These are phyloP conservation scores for Anoplopoma fimbria DNA, from an alignment of 2,113 vertebrate genomes.

Conservation along the genomic window DNA sequence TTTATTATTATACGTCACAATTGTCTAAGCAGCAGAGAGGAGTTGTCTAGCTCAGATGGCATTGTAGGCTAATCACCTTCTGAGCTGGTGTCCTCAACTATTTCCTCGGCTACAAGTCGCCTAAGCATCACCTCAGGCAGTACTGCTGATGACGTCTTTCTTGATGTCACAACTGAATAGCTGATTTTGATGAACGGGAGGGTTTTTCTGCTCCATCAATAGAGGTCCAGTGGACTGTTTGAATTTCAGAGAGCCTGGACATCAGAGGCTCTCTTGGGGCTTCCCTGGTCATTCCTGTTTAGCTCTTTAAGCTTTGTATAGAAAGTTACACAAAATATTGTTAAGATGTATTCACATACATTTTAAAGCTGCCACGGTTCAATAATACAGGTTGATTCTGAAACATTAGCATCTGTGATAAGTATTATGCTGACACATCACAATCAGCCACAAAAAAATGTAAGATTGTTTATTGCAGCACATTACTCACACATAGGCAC, in stretches of 20 bases:
- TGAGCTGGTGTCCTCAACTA: neutral
- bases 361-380: slow-evolving; percentile 9
- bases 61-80: neutral
- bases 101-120: neutral
- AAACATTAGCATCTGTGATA: slow-evolving; percentile 8
- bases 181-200: too few species aligned
- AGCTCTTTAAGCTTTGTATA: neutral
- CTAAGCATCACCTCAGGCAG: neutral
- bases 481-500: neutral
- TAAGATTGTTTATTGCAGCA: neutral
- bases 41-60: too few species aligned
- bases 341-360: slow-evolving; percentile 18
- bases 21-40: slow-evolving; percentile 16
- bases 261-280: neutral
- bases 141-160: neutral
- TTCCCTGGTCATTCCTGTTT: neutral
- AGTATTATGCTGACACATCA: neutral
- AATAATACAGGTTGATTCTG: slow-evolving; percentile 15
- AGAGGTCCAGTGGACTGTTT: neutral
- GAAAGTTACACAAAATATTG: slow-evolving; percentile 11
- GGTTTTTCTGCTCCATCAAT: neutral
- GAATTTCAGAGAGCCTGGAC: too few species aligned
- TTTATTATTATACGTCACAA: neutral
- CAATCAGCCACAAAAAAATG: neutral
- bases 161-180: neutral